These are phyloP conservation scores for Odontocolon sp. DNA, from an alignment of 2,888 invertebrate species.

Conservation along the genomic window DNA sequence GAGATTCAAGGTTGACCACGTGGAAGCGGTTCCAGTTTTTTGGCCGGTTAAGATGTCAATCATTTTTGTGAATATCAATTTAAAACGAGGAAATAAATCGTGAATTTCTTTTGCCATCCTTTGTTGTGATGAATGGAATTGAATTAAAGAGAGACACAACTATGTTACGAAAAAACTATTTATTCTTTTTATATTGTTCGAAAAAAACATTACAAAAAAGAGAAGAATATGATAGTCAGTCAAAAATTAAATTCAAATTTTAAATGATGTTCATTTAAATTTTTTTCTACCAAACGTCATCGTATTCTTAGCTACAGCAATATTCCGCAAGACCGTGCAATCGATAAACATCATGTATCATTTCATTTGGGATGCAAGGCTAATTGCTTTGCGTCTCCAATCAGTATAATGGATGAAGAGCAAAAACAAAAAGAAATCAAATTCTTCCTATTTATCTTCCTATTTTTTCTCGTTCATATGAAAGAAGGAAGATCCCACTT, in stretches of 20 bases:
- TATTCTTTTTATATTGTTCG: too few species aligned
- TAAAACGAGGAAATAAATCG: neutral
- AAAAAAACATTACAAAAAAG: too few species aligned
- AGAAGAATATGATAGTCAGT: too few species aligned
- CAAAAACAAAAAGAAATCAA: too few species aligned
- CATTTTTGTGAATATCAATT: neutral
- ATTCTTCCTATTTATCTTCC: too few species aligned
- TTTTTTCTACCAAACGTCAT: constrained; percentile 4
- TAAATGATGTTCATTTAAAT: too few species aligned
- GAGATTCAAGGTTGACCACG: constrained; percentile 3
- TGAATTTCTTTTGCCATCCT: neutral
- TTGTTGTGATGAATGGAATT: too few species aligned
- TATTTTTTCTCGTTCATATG: too few species aligned
- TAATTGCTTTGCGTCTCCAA: neutral
- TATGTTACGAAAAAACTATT: too few species aligned
- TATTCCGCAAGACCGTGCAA: neutral
- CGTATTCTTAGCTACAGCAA: neutral
- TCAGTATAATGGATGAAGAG: neutral
- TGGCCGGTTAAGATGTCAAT: neutral
- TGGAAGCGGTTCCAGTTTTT: neutral
- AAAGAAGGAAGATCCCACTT: too few species aligned
- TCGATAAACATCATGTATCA: neutral
- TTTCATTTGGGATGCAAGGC: constrained; percentile 9
- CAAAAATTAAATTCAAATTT: too few species aligned
- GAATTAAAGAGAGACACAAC: too few species aligned